Base-by-base conservation (phyloP, 2,888 invertebrate genomes). In the Dynastes maya region DNA sequence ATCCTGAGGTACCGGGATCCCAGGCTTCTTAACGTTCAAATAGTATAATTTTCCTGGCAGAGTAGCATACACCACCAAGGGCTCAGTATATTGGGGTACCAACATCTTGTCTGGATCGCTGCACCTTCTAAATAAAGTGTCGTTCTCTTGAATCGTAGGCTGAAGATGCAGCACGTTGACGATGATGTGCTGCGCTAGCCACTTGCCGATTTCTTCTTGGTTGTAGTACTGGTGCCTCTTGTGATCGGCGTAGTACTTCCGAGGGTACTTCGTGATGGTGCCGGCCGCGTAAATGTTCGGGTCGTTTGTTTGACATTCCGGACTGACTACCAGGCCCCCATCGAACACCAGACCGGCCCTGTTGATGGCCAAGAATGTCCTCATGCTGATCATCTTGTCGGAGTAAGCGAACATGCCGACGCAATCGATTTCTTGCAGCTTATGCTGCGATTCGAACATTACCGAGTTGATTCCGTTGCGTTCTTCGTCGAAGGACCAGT, bases 41-140 rank as follows among this genome's bases (percentile, higher is more conserved):
- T 93, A 94, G 82, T 91, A 89, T 78, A 93, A 87, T 0, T 90
- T 91, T 0, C 93, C 93, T 0, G 94, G 93, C 0, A 94, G 84
- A 8, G 88, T 88, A 3, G 93, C 92, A 55, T 86, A 85, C 2
- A 86, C 82, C 67, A 90, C 84, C 5, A 88, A 80, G 0, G 91
- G 90, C 55, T 86, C 81, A 1, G 83, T 83, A 80, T 89, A 90
- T 55, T 83, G 81, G 1, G 89, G 88, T 40, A 89, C 85, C 29
- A 86, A 79, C 32, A 82, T 76, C 83, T 79, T 84, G 81, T 68
- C 72, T 9, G 22, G 37, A 37, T 80, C 53, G 1, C 11, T 2
- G 27, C 78, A 78, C 16, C 64, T 53, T 22, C 49, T 29, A 27
- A 72, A 72, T 22, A 77, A 22, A 29, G 72, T 32, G 40, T 40